These are phyloP conservation scores for Xenotilapia flavipinnis DNA, from an alignment of 2,113 vertebrate genomes.

Conservation along the genomic window DNA sequence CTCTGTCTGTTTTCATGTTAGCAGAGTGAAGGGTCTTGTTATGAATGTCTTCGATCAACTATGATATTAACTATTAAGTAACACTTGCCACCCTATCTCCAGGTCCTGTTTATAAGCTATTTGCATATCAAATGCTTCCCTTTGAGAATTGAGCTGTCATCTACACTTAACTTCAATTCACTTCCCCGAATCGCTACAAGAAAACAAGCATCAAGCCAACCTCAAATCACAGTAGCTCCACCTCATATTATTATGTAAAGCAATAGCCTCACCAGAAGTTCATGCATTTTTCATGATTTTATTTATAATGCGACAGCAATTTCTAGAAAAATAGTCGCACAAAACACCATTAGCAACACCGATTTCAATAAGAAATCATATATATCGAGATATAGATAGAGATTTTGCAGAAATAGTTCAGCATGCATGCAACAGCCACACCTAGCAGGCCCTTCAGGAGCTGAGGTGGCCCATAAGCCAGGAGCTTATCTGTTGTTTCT, in stretches of 20 bases:
- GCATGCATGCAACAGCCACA: neutral
- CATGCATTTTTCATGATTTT: neutral
- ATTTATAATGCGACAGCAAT: neutral
- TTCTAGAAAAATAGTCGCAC: neutral
- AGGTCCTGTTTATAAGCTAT: neutral
- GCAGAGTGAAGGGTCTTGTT: neutral
- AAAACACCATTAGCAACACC: neutral
- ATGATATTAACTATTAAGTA: neutral
- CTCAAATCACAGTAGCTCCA: neutral
- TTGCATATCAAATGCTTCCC: slow-evolving; percentile 46
- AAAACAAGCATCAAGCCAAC: slow-evolving; percentile 4
- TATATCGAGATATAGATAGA: neutral
- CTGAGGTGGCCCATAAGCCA: neutral
- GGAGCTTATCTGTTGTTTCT: slow-evolving; percentile 9
- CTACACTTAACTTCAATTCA: slow-evolving; percentile 26
- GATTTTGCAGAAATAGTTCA: neutral
- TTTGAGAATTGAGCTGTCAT: slow-evolving; percentile 23
- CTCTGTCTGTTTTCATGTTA: neutral
- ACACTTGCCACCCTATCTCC: neutral
- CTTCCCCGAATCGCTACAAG: neutral
- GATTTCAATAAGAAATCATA: neutral
- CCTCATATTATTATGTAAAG: neutral
- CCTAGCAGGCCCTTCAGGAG: neutral
- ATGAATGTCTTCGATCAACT: neutral
- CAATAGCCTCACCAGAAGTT: neutral